These are phyloP conservation scores for Lanistes nyassanus DNA, from an alignment of 1,140 invertebrate genomes.

Conservation along the genomic window DNA sequence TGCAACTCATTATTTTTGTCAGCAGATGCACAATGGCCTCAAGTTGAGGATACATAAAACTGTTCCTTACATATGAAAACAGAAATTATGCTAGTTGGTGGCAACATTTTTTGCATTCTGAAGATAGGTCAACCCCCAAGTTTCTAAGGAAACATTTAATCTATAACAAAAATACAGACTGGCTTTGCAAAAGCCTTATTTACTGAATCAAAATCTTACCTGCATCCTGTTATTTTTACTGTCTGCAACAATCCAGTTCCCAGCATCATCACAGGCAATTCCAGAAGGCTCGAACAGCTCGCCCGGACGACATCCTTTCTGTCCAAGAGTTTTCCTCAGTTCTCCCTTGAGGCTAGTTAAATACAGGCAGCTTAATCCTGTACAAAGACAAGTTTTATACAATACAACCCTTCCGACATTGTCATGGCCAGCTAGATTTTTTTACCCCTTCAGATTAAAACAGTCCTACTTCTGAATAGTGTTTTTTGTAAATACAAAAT, in stretches of 20 bases:
- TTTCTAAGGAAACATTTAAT: not conserved
- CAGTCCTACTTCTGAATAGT: too few relatives aligned
- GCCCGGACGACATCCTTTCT: slow-evolving; percentile 30
- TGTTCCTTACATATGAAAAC: too few relatives aligned
- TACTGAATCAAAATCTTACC: slow-evolving; percentile 68
- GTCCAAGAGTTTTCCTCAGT: slow-evolving; percentile 34
- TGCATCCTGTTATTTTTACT: slow-evolving; percentile 93
- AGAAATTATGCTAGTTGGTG: too few relatives aligned
- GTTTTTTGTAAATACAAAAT: too few relatives aligned
- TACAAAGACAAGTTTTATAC: not conserved
- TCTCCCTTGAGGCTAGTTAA: slow-evolving; percentile 35
- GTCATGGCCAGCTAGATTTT: too few relatives aligned
- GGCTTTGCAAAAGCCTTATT: not conserved
- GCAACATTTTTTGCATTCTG: not conserved
- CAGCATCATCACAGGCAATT: slow-evolving; percentile 46
- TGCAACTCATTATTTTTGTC: too few relatives aligned
- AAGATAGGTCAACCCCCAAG: not conserved
- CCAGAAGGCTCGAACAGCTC: slow-evolving; percentile 50
- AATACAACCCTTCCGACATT: too few relatives aligned
- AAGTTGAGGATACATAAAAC: not conserved
- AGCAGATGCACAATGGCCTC: too few relatives aligned
- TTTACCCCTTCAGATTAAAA: too few relatives aligned
- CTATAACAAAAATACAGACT: not conserved
- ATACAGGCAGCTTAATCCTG: slow-evolving; percentile 38
- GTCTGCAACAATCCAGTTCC: slow-evolving; percentile 83